Percentiles rank a stretch among this genome's conserved stretches.
These are phyloP conservation scores for Lepidurus arcticus DNA, from an alignment of 1,140 invertebrate species.

Conservation along the genomic window DNA sequence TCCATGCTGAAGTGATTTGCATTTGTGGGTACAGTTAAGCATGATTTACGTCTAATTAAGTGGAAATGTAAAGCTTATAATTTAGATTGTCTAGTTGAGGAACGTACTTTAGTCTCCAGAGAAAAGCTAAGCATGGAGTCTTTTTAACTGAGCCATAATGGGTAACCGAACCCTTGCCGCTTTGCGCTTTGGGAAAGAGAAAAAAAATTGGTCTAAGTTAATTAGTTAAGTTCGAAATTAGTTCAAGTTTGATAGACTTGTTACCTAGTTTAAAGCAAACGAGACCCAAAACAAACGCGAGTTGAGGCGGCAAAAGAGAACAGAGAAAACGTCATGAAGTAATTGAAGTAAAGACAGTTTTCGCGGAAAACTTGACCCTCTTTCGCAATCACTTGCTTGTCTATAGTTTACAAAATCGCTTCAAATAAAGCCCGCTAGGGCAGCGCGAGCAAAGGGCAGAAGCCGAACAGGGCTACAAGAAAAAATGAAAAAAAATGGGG, in stretches of 20 bases:
- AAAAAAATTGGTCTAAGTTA: neutral
- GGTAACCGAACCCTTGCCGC: neutral
- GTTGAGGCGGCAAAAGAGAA: neutral
- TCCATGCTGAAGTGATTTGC: conserved; percentile 3
- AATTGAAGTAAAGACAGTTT: neutral
- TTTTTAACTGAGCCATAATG: conserved; percentile 27
- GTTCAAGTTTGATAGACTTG: neutral
- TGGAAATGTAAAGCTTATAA: neutral
- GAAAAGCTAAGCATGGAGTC: neutral
- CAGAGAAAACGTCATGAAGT: neutral
- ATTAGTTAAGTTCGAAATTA: neutral
- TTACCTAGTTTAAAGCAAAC: neutral
- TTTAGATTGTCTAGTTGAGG: neutral
- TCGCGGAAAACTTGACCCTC: neutral
- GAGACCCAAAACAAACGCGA: neutral
- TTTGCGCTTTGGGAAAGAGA: neutral
- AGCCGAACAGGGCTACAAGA: too few species aligned
- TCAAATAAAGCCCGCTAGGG: too few species aligned
- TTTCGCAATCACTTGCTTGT: neutral
- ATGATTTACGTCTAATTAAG: neutral
- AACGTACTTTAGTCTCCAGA: neutral
- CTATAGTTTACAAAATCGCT: too few species aligned
- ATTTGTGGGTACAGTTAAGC: conserved; percentile 22
- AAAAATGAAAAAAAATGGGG: too few species aligned
- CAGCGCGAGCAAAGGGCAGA: too few species aligned